Percentiles rank a stretch among this genome's conserved stretches.
These are phyloP conservation scores for Dicentrarchus labrax DNA, from an alignment of 2,113 vertebrate species.

Conservation along the genomic window DNA sequence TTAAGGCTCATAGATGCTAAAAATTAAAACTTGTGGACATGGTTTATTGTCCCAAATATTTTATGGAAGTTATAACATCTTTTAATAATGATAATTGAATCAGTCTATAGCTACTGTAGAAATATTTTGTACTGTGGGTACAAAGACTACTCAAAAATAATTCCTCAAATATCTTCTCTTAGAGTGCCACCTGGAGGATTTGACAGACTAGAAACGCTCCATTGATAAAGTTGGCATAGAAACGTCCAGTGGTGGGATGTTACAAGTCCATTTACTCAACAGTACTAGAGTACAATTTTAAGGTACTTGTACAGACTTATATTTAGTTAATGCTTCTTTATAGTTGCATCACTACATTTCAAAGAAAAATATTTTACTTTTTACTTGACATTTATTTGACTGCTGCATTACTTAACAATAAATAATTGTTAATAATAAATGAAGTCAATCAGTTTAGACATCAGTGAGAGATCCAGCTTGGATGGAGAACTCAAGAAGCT, in stretches of 20 bases:
- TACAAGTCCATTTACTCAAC: not conserved
- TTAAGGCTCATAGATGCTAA: not conserved
- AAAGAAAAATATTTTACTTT: not conserved
- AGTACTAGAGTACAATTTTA: not conserved
- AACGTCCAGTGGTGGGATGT: not conserved
- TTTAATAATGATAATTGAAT: too few relatives aligned
- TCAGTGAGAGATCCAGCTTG: not conserved
- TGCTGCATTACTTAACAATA: too few relatives aligned
- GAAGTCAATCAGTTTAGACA: too few relatives aligned
- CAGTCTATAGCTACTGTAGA: too few relatives aligned
- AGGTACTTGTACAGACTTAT: too few relatives aligned
- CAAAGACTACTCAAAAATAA: not conserved
- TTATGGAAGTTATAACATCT: too few relatives aligned
- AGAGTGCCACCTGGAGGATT: conserved; percentile 46
- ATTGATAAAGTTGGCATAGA: not conserved
- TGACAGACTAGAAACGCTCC: not conserved
- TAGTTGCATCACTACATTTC: not conserved
- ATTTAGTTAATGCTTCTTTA: not conserved
- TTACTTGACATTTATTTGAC: not conserved
- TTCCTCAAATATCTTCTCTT: not conserved
- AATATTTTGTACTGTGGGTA: not conserved
- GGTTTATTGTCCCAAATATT: too few relatives aligned
- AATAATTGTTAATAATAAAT: too few relatives aligned
- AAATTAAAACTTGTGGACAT: not conserved
- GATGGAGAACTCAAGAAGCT: not conserved